Conservation (phyloP, 2,888 invertebrate species). For the Gisinianus flammeolus region DNA sequence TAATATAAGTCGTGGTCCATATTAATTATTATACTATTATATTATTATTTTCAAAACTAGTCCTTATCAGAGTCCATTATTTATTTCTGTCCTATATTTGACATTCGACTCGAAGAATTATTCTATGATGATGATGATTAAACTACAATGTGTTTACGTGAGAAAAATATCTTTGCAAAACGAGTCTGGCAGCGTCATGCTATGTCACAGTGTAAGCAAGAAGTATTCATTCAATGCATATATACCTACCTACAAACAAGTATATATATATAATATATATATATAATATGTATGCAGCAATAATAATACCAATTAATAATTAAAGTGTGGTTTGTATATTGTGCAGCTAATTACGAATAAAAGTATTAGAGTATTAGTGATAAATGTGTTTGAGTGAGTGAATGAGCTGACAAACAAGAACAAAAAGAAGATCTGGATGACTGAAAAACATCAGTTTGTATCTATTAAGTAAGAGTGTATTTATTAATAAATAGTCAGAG, state of each 20-base stretch:
- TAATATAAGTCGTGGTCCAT: neutral
- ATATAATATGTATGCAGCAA: neutral
- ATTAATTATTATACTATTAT: neutral
- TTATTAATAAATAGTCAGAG: too few species aligned
- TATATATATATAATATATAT: neutral
- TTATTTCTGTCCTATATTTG: constrained; percentile 4
- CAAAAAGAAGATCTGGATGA: too few species aligned
- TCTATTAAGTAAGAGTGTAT: too few species aligned
- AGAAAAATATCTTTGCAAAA: neutral
- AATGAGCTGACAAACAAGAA: too few species aligned
- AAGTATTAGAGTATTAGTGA: too few species aligned
- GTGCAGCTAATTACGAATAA: too few species aligned
- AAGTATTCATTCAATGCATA: neutral
- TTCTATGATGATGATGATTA: neutral
- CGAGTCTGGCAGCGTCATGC: neutral
- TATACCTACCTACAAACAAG: neutral
- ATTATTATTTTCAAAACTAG: constrained; percentile 22
- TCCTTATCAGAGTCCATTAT: constrained; percentile 14
- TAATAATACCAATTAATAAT: neutral
- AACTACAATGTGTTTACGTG: neutral
- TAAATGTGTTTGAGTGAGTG: too few species aligned
- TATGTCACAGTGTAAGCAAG: neutral
- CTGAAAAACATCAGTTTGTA: too few species aligned
- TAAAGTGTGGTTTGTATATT: too few species aligned
- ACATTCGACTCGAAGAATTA: neutral